Conservation (phyloP, 2,113 vertebrate species). For the Struthidea cinerea region DNA sequence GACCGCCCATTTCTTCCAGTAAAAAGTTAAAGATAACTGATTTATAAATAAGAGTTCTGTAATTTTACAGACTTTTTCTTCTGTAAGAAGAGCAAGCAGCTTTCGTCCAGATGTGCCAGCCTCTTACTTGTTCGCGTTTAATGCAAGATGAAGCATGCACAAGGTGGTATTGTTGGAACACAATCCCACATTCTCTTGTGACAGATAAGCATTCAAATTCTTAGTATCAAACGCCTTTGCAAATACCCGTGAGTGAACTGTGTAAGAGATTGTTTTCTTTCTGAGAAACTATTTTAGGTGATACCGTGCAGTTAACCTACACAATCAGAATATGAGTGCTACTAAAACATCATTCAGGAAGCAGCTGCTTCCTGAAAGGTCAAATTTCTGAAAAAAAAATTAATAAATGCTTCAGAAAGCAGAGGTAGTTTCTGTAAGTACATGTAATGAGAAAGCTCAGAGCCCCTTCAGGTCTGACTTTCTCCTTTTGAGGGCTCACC, state of each 20-base stretch:
- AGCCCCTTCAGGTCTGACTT: neutral
- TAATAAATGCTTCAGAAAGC: neutral
- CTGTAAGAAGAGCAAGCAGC: neutral
- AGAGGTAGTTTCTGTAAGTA: neutral
- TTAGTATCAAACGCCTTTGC: neutral
- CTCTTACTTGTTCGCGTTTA: fast-evolving
- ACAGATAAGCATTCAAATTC: neutral
- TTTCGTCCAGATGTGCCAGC: neutral
- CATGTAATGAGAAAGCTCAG: neutral
- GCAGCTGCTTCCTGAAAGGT: neutral
- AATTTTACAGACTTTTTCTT: neutral
- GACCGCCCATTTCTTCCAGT: constrained; percentile 88
- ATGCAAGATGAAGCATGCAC: neutral
- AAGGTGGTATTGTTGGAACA: neutral
- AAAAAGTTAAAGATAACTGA: constrained; percentile 59
- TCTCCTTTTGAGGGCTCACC: neutral
- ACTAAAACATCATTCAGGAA: neutral
- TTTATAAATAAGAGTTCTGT: neutral
- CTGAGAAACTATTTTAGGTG: neutral
- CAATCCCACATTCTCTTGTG: neutral
- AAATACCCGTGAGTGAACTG: neutral
- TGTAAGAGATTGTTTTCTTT: neutral
- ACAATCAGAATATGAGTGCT: neutral
- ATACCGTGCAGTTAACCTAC: neutral
- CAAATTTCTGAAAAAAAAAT: neutral